Percentiles rank a stretch among this genome's conserved stretches.
phyloP scores from a whole-genome alignment of 2,797 vertebrate species.

The Mallotus villosus region DNA sequence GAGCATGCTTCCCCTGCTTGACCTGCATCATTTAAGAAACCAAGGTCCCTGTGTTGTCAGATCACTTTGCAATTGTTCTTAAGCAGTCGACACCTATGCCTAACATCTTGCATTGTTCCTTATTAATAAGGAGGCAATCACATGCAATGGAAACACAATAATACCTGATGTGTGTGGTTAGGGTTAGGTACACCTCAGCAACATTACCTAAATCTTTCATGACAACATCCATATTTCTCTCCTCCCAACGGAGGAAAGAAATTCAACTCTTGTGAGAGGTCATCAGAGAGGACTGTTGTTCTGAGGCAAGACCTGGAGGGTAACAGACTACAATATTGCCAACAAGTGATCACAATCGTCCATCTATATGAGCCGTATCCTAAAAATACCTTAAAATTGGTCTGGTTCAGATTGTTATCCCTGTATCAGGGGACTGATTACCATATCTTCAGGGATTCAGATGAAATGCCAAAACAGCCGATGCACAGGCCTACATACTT shows the following conservation, averaged over 20 bases:
- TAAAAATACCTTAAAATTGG: neutral
- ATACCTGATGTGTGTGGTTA: conserved; percentile 13
- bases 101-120: neutral
- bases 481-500: no score
- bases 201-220: conserved; percentile 22
- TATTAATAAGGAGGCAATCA: neutral
- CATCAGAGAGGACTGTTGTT: neutral
- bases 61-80: neutral
- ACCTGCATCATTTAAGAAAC: neutral
- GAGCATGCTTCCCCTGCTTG: neutral
- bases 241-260: neutral
- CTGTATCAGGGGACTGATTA: neutral
- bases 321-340: neutral
- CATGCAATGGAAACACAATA: conserved; percentile 13
- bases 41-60: conserved; percentile 3
- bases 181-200: conserved; percentile 17
- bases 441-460: neutral
- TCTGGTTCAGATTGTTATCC: no score
- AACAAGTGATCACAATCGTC: neutral
- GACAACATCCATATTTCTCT: neutral
- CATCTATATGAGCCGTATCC: neutral
- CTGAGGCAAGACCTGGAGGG: neutral
- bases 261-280: neutral
- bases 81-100: conserved; percentile 10
- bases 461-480: no score